A percentile compares a stretch with the other conserved stretches of the same genome.
Conservation (phyloP, 2,113 vertebrate genomes). For the Neogobius melanostomus region DNA sequence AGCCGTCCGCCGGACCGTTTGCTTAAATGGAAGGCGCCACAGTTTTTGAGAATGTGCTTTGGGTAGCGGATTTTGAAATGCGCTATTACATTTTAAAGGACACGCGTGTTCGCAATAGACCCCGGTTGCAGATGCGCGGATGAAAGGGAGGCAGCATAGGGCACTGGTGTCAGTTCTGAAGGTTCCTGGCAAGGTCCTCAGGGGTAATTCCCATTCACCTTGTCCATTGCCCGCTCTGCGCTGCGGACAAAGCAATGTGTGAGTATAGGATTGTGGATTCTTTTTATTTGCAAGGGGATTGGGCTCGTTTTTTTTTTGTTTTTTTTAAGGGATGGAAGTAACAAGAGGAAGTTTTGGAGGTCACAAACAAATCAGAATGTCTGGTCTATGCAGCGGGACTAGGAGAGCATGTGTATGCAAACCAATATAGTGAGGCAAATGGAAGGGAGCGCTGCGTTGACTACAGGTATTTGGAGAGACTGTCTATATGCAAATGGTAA, state of each 20-base stretch:
- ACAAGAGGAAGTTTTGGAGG: constrained; percentile 72
- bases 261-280: constrained; percentile 38
- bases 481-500: constrained; percentile 75
- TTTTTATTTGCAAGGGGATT: constrained; percentile 42
- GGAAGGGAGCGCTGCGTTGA: constrained; percentile 51
- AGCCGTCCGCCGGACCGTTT: constrained; percentile 54
- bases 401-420: constrained; percentile 18
- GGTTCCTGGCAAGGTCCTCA: constrained; percentile 73
- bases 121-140: constrained; percentile 25
- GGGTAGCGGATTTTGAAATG: constrained; percentile 76
- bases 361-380: constrained; percentile 60
- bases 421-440: constrained; percentile 55
- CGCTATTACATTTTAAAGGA: constrained; percentile 71
- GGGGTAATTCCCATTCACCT: constrained; percentile 78
- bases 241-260: constrained; percentile 32
- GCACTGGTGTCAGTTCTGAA: constrained; percentile 69
- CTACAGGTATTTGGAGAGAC: constrained; percentile 63
- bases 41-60: constrained; percentile 75
- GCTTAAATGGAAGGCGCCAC: constrained; percentile 67
- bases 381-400: constrained; percentile 11
- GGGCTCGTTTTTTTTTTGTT: constrained; percentile 59
- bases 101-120: constrained; percentile 39
- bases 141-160: constrained; percentile 47
- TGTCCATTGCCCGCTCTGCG: constrained; percentile 43
- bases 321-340: constrained; percentile 62